Evolutionary conservation across 92 coral and sea anemone species (phyloP), one percentile per base, ranked within the genome.

Genomic region (Palythoa grandiflora): DNA sequence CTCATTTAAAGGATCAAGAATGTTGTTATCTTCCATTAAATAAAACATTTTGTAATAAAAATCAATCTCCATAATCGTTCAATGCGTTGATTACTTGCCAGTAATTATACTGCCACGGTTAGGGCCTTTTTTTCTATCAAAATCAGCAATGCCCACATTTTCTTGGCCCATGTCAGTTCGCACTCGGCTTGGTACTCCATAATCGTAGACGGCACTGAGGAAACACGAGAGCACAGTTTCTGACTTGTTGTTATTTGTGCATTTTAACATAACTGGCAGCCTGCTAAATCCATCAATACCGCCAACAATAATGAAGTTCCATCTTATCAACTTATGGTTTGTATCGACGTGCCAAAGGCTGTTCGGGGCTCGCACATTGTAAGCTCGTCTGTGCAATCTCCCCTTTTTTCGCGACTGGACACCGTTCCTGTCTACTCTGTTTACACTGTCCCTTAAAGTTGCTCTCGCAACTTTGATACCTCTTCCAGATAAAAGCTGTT

Each of bases 251-350:
- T 86, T 86, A 73, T 86, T 73, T 53, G 89, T 74, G 73, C 89
- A 75, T 68, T 14, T 68, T 48, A 74, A 75, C 89, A 86, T 86
- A 52, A 86, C 83, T 9, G 89, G 91, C 83, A 80, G 37, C 51
- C 80, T 61, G 21, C 80, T 80, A 55, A 71, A 73, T 53, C 83
- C 88, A 75, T 88, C 91, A 44, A 88, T 80, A 20, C 88, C 91
- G 37, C 91, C 91, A 71, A 81, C 78, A 80, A 88, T 73, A n/a
- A 88, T 78, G 38, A 88, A 71, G 21, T 71, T 88, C 91, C 91
- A 83, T 14, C 91, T 66, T 54, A 88, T 73, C 35, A 80, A 17
- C 79, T 88, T 88, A 39, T 88, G 91, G 54, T 88, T 81, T 12
- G 88, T 80, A 35, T 80, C 91, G 47, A 80, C 61, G 71, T 88